Base-by-base conservation (phyloP, 2,888 invertebrate species). In the Proisotoma minuta region DNA sequence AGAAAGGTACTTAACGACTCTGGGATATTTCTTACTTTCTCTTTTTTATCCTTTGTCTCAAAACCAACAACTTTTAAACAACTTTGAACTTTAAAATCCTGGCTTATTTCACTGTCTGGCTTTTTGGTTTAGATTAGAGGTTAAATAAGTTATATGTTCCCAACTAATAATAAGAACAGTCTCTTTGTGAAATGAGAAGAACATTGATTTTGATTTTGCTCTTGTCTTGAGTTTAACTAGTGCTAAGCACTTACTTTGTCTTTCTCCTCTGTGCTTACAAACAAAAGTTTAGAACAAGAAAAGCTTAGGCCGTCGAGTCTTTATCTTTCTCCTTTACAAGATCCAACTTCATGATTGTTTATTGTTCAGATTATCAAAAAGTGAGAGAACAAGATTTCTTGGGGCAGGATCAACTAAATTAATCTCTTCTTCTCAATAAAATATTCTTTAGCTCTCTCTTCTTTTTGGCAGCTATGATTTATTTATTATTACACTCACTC, bases 341-440 rank as follows among this genome's bases (percentile, higher is more conserved):
- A 20, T 12, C 43, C 43, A 43, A 43, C 23, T n/a, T 24, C 28
- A 51, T 4, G 15, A 51, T 51, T 51, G 20, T 51, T 24, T 51
- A 51, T 51, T 51, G 51, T 51, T 26, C 4, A 27, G 51, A 51
- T 51, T 51, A 51, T 24, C 27, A 51, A 51, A 51, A 51, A 51
- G 26, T 51, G 18, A 51, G 51, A 27, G 27, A 3, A 4, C 4
- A 12, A n/a, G 43, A 43, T 5, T 34, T 8, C 34, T 15, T 34
- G 34, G 18, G 43, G 28, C 15, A 2, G 27, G 26, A 27, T 26
- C n/a, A 27, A 26, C 27, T 51, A 51, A 51, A 51, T 51, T 51
- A 51, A 51, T 54, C 22, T n/a, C n/a, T 10, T 54, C 39, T 20
- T 29, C 34, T 20, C 22, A 29, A 5, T 20, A 54, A 29, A 29